phyloP scores from a whole-genome alignment of 1,140 invertebrate species.

The Drosophila athabasca region DNA sequence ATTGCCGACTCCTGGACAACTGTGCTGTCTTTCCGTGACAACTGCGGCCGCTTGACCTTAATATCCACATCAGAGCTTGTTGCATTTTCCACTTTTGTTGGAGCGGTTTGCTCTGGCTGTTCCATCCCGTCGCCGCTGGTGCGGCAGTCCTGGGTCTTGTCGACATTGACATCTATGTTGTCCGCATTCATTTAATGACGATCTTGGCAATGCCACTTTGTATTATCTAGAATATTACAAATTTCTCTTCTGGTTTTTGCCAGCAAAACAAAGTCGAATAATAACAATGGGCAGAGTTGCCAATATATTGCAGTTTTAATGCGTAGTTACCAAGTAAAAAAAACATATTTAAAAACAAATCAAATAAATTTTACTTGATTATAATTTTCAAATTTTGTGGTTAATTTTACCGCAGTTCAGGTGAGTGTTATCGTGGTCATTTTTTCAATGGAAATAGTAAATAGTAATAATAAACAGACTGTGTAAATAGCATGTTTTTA shows the following conservation, averaged over 20 bases:
- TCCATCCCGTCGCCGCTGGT: conserved; percentile 87
- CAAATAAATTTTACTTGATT: no score
- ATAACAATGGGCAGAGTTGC: no score
- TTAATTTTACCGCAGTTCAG: no score
- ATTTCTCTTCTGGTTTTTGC: conserved; percentile 40
- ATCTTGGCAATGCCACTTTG: conserved; percentile 9
- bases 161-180: not conserved
- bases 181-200: conserved; percentile 44
- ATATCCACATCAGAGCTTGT: conserved; percentile 13
- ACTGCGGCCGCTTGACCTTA: conserved; percentile 41
- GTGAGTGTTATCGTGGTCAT: no score
- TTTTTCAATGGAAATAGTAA: no score
- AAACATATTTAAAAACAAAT: no score
- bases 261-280: conserved; percentile 63
- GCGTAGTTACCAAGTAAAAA: no score
- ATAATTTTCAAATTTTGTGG: no score
- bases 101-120: conserved; percentile 40
- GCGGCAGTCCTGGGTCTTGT: conserved; percentile 55
- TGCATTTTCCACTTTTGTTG: conserved; percentile 38
- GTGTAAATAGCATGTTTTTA: no score
- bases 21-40: conserved; percentile 59
- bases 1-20: conserved; percentile 51
- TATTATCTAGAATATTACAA: conserved; percentile 5
- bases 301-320: no score
- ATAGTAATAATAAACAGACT: no score